Evolutionary conservation across 2,888 invertebrate genomes (phyloP), one percentile per base, ranked within the genome.

Genomic region (Lepidocyrtoides sp.): DNA sequence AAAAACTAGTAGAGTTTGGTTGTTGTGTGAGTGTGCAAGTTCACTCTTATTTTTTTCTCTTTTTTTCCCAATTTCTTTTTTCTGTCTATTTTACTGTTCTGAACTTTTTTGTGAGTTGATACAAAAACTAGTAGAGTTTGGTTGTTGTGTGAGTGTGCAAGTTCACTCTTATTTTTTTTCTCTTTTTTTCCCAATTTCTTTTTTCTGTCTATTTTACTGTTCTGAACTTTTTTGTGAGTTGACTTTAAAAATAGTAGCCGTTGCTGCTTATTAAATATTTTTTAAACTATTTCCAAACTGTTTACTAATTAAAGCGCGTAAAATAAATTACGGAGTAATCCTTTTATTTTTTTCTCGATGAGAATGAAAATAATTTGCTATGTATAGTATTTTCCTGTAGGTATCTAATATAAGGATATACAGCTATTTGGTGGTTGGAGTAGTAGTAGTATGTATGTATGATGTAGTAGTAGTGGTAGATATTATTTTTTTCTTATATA

Each of bases 171-270:
- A 26, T n/a, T 66, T 32, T 66, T 66, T 32, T n/a, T 36, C 69
- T 41, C 41, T 32, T 36, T n/a, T 36, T 66, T 66, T 66, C 69
- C 17, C 63, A 8, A 4, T 2, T 14, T 12, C 14, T 32, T 63
- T 48, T 48, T 23, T n/a, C 54, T 54, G 54, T n/a, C 23, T 57
- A n/a, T 60, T 14, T 63, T 2, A 14, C 66, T 57, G 2, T 63
- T 14, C 63, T 63, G 14, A 26, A 29, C 29, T 69, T 69, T 7
- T 48, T 69, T 69, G 66, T 69, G 66, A 69, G 36, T 69, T 69
- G 14, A n/a, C 60, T 57, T 63, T 60, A 60, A 63, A 63, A 29
- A 63, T 63, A 63, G 63, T 63, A 23, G 26, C 3, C 3, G 57
- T 23, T 26, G 57, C 8, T 57, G 57, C 17, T 57, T 54, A 17